These are phyloP conservation scores for Taphrorychus bicolor DNA, from an alignment of 2,888 invertebrate genomes.

Conservation along the genomic window DNA sequence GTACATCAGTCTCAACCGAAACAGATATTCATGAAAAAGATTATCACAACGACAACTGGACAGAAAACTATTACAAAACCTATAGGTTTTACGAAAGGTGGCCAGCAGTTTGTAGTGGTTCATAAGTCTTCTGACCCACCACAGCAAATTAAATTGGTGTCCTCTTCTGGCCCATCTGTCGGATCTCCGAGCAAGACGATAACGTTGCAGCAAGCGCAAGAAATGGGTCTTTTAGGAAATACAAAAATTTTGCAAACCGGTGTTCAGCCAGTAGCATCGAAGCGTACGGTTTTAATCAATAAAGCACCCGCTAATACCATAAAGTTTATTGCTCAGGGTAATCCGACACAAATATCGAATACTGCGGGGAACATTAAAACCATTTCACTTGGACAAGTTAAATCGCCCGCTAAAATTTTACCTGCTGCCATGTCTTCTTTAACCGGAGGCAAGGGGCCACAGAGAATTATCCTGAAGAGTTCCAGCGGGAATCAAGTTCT, in stretches of 20 bases:
- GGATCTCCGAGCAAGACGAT: slow-evolving; percentile 62
- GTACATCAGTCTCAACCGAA: slow-evolving; percentile 47
- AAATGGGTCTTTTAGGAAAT: slow-evolving; percentile 65
- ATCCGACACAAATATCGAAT: slow-evolving; percentile 48
- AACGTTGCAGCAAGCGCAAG: slow-evolving; percentile 70
- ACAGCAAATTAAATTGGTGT: slow-evolving; percentile 49
- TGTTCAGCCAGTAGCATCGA: slow-evolving; percentile 48
- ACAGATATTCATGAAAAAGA: slow-evolving; percentile 58
- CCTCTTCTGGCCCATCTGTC: slow-evolving; percentile 56
- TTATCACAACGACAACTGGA: slow-evolving; percentile 44
- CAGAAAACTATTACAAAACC: slow-evolving; percentile 49
- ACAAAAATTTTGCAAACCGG: slow-evolving; percentile 61
- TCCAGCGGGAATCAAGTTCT: slow-evolving; percentile 58
- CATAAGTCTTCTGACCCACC: slow-evolving; percentile 42
- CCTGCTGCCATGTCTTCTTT: slow-evolving; percentile 65
- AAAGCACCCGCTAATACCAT: slow-evolving; percentile 55
- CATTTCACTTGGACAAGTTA: slow-evolving; percentile 60
- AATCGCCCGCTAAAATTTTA: slow-evolving; percentile 75
- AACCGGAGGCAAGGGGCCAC: slow-evolving; percentile 55
- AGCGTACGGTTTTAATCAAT: slow-evolving; percentile 59
- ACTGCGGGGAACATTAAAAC: slow-evolving; percentile 53
- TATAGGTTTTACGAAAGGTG: slow-evolving; percentile 46
- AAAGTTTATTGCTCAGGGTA: slow-evolving; percentile 54
- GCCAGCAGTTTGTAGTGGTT: slow-evolving; percentile 37
- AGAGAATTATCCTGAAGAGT: slow-evolving; percentile 64